Percentiles rank a stretch among this genome's conserved stretches.
These are phyloP conservation scores for Pomatorhinus ruficollis DNA, from an alignment of 2,113 vertebrate genomes.

Conservation along the genomic window DNA sequence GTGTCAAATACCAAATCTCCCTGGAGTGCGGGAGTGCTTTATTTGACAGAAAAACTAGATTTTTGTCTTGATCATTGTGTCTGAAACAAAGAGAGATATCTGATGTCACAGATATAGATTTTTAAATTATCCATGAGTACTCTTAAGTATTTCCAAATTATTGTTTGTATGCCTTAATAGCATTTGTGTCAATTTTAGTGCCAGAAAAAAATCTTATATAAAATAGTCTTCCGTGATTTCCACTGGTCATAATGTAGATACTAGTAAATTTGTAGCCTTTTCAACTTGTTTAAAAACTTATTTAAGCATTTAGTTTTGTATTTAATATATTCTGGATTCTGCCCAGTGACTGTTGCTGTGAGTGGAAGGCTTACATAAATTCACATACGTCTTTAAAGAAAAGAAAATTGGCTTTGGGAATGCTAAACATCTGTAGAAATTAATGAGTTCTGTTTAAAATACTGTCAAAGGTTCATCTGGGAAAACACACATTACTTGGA, in stretches of 20 bases:
- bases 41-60: not conserved
- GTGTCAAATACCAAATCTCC: not conserved
- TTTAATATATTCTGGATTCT: not conserved
- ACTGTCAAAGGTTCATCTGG: not conserved
- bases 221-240: not conserved
- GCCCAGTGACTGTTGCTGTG: not conserved
- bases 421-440: not conserved
- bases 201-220: not conserved
- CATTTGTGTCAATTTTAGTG: not conserved
- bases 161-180: not conserved
- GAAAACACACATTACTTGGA: not conserved
- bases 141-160: not conserved
- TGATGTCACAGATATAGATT: not conserved
- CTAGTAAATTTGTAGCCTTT: not conserved
- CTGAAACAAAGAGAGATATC: not conserved
- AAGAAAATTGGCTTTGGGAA: not conserved
- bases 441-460: conserved; percentile 1
- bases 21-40: not conserved
- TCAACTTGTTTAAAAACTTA: not conserved
- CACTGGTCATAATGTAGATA: not conserved
- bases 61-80: not conserved
- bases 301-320: not conserved
- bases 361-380: not conserved
- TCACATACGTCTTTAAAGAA: not conserved
- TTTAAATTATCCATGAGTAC: not conserved